These are phyloP conservation scores for Helobdella robusta DNA, from an alignment of 2,888 invertebrate genomes.

Conservation along the genomic window DNA sequence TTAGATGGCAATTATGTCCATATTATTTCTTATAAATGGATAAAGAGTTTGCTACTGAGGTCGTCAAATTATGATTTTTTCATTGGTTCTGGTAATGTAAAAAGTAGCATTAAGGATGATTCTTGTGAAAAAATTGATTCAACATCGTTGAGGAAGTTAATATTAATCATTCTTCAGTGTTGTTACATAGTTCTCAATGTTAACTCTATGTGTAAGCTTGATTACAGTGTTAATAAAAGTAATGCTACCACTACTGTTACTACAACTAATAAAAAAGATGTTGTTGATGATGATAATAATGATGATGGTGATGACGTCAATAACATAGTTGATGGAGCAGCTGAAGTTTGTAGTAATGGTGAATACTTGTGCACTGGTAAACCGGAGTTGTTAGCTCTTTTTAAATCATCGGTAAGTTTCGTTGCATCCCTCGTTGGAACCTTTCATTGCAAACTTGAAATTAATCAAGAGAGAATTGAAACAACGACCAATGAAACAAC, in stretches of 20 bases:
- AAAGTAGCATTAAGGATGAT: neutral
- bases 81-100: neutral
- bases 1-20: too few relatives aligned
- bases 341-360: neutral
- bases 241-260: neutral
- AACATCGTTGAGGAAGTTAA: neutral
- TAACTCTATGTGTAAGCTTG: neutral
- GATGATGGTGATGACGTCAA: slow-evolving; percentile 4
- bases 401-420: neutral
- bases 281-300: neutral
- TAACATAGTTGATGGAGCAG: neutral
- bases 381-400: neutral
- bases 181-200: too few relatives aligned
- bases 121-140: neutral
- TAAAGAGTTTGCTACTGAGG: too few relatives aligned
- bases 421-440: neutral
- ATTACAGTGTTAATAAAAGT: neutral
- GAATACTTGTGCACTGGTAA: neutral
- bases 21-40: too few relatives aligned
- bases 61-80: neutral
- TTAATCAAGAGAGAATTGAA: too few relatives aligned
- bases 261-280: neutral
- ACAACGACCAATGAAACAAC: too few relatives aligned
- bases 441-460: too few relatives aligned
- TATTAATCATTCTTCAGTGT: neutral